phyloP scores from a whole-genome alignment of 2,113 vertebrate genomes.

The Psammodynastes pulverulentus region DNA sequence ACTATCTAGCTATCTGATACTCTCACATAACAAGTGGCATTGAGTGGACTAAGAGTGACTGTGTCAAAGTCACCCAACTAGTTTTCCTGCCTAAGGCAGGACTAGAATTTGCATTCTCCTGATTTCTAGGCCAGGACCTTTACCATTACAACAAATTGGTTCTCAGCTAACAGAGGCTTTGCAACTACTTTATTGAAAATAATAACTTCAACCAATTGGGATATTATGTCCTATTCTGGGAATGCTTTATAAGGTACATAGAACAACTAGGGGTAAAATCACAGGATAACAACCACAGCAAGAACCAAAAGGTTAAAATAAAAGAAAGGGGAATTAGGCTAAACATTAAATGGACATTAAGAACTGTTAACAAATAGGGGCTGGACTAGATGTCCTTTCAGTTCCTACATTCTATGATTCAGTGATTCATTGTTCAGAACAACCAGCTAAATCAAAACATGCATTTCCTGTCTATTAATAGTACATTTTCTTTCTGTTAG shows the following conservation, averaged over 20 bases:
- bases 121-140: neutral
- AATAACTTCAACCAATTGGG: neutral
- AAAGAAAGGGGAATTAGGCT: neutral
- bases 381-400: neutral
- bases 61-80: neutral
- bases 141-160: neutral
- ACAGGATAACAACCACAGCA: neutral
- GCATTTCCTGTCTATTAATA: slow-evolving; percentile 61
- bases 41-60: neutral
- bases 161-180: neutral
- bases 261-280: neutral
- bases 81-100: neutral
- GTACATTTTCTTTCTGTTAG: slow-evolving; percentile 62
- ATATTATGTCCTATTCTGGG: neutral
- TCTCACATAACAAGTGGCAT: neutral
- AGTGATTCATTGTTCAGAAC: slow-evolving; percentile 34
- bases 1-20: neutral
- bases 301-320: neutral
- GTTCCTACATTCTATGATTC: neutral
- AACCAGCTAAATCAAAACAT: slow-evolving; percentile 51
- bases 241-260: neutral
- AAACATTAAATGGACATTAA: neutral
- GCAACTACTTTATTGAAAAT: neutral
- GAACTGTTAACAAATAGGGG: neutral
- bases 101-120: neutral